Evolutionary conservation across 2,113 vertebrate species (phyloP).

Genomic region (Tachysurus vachellii): DNA sequence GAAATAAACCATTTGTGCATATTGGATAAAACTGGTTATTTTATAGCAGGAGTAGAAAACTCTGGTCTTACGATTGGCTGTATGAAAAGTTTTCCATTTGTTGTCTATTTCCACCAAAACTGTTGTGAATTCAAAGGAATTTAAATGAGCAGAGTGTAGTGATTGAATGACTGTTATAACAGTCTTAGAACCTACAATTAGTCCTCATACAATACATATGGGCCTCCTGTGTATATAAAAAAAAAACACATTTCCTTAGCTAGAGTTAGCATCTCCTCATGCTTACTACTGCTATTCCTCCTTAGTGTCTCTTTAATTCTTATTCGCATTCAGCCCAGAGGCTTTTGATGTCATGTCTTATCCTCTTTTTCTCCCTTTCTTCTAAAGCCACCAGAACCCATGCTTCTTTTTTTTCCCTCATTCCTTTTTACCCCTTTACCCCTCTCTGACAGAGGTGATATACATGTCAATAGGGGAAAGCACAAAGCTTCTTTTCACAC

Average conservation of each 20-base stretch:
- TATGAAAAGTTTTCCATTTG: not conserved
- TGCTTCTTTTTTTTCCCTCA: slow-evolving; percentile 40
- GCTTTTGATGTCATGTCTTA: slow-evolving; percentile 55
- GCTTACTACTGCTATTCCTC: slow-evolving; percentile 10
- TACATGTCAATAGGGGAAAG: slow-evolving; percentile 75
- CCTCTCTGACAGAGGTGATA: slow-evolving; percentile 69
- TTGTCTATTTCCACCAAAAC: not conserved
- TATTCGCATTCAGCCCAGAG: slow-evolving; percentile 26
- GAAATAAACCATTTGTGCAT: not conserved
- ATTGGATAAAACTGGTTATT: not conserved
- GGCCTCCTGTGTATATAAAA: not conserved
- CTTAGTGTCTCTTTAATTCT: slow-evolving; percentile 33
- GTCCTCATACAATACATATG: not conserved
- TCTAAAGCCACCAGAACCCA: slow-evolving; percentile 41
- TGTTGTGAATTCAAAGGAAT: slow-evolving; percentile 10
- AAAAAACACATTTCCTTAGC: slow-evolving; percentile 8
- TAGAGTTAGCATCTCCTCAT: slow-evolving; percentile 39
- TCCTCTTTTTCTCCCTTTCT: slow-evolving; percentile 59
- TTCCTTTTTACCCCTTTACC: slow-evolving; percentile 41
- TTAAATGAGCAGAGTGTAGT: not conserved
- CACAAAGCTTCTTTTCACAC: slow-evolving; percentile 73
- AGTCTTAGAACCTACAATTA: not conserved
- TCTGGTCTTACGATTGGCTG: not conserved
- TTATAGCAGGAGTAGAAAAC: not conserved
- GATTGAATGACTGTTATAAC: not conserved